A percentile compares a stretch with the other conserved stretches of the same genome.
Evolutionary conservation across 2,113 vertebrate genomes (phyloP).

Genomic region (Terrapene triunguis): DNA sequence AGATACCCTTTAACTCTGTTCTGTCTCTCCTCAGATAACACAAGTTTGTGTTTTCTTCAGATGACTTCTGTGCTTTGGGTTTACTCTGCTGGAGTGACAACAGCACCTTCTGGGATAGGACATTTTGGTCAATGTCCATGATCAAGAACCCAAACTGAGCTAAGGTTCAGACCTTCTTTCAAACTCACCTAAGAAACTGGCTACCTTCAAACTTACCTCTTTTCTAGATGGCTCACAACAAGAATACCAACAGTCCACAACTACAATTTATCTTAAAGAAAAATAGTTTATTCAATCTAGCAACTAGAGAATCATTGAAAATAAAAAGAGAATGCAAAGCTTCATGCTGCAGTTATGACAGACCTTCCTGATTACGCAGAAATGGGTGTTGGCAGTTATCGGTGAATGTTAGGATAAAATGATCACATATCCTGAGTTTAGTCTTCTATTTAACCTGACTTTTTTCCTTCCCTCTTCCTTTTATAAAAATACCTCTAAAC

Average conservation of each 20-base stretch:
- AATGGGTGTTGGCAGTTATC: background rate
- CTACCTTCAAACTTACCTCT: background rate
- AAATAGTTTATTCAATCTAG: background rate
- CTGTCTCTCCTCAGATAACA: constrained; percentile 7
- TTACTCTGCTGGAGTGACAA: constrained; percentile 5
- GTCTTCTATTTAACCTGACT: background rate
- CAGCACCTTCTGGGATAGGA: background rate
- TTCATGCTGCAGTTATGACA: background rate
- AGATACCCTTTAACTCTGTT: constrained; percentile 16
- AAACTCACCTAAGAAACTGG: background rate
- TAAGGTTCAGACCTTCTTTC: constrained; percentile 20
- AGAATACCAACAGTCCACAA: background rate
- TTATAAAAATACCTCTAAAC: background rate
- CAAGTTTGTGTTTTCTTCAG: constrained; percentile 42
- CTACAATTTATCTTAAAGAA: background rate
- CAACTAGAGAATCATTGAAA: background rate
- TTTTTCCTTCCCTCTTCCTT: background rate
- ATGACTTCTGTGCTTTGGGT: background rate
- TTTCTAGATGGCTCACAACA: background rate
- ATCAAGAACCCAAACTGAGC: background rate
- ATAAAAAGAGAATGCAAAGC: background rate
- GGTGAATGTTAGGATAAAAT: background rate
- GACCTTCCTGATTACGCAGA: background rate
- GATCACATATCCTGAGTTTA: background rate
- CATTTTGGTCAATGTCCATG: background rate